Conservation (phyloP, 2,888 invertebrate species). For the Dynastes tityus region DNA sequence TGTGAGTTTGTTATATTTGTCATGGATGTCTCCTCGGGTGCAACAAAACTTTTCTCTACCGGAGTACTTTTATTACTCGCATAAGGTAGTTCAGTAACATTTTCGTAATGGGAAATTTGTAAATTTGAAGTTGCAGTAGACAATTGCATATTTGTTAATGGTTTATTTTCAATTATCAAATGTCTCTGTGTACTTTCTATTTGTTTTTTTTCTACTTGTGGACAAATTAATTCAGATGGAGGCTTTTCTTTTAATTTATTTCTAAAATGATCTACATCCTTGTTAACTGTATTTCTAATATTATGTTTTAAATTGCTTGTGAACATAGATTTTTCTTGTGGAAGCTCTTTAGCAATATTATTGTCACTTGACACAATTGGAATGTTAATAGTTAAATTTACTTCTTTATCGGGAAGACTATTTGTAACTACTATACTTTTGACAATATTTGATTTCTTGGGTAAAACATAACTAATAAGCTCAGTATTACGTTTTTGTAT, state of each 20-base stretch:
- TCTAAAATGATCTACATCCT: neutral
- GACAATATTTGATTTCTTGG: conserved; percentile 32
- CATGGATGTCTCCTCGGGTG: no score
- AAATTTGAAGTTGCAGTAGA: no score
- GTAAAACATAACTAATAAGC: conserved; percentile 39
- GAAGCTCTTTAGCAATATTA: neutral
- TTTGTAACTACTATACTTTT: conserved; percentile 36
- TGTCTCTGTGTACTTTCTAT: neutral
- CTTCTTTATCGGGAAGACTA: neutral
- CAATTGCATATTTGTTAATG: no score
- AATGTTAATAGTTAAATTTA: neutral
- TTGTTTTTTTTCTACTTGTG: neutral
- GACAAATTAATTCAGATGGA: neutral
- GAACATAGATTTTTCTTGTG: neutral
- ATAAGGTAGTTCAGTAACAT: no score
- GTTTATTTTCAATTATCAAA: no score
- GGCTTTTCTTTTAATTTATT: neutral
- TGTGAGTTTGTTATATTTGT: no score
- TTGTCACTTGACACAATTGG: neutral
- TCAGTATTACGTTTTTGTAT: conserved; percentile 34
- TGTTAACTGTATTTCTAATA: neutral
- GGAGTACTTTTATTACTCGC: no score
- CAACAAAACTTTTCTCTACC: no score
- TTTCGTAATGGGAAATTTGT: no score
- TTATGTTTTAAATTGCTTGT: neutral